Base-by-base conservation (phyloP, 2,113 vertebrate genomes). In the Trematomus loennbergii region DNA sequence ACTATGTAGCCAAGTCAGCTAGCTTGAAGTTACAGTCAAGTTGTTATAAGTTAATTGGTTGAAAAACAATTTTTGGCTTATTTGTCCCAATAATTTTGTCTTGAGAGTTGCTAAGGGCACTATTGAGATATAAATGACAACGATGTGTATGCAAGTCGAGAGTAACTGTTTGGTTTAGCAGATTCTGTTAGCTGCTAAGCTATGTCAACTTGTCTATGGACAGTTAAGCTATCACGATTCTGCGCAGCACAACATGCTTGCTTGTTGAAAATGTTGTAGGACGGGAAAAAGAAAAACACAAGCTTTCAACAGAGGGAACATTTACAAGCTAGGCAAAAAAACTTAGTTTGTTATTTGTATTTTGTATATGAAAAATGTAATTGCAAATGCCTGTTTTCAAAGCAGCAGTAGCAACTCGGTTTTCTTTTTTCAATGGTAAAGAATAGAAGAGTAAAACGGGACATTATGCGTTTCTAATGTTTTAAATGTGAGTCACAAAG, bases 171-270 rank as follows among this genome's bases (percentile, higher is more conserved):
- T 65, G 12, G 15, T 59, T 66, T 55, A 49, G 4, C 18, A 77
- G 64, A 57, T 82, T 66, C 54, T 57, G 65, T 66, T 89, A 75
- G 78, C 81, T 12, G 20, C 55, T 46, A 61, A 17, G 61, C 71
- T 65, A 33, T 8, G 18, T 63, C 7, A 36, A 7, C 12, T 11
- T 66, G 6, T 62, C 40, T 63, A 9, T 33, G 71, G 13, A 9
- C 1, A 79, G 60, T 74, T 57, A 11, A 29, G 72, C 7, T 75
- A 77, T 48, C 73, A 55, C 9, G 9, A 22, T 66, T 62, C 1
- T 65, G 18, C 49, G 48, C 59, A 40, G 22, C 36, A 55, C 12
- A n/a, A 9, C 11, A n/a, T 11, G 33, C 45, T 17, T 58, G 29
- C 5, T n/a, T 9, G 15, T 48, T n/a, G 16, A 62, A 9, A 7